These are phyloP conservation scores for Gila robusta DNA, from an alignment of 2,797 vertebrate species.

Conservation along the genomic window DNA sequence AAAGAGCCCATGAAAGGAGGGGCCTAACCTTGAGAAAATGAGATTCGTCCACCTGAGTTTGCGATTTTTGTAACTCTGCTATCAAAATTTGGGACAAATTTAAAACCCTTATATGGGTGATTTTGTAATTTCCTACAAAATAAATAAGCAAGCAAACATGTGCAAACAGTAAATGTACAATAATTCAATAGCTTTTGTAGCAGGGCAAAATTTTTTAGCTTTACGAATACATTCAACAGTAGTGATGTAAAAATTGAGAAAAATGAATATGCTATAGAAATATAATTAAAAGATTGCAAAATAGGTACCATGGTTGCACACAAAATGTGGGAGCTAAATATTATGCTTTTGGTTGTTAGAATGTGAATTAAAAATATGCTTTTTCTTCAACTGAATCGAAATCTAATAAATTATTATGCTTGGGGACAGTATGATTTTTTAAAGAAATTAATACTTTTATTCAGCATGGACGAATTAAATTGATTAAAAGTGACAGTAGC, in stretches of 20 bases:
- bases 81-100: not conserved
- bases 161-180: not conserved
- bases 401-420: not conserved
- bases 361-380: not conserved
- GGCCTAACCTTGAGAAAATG: not conserved
- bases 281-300: not conserved
- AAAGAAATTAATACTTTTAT: not conserved
- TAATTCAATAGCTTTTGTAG: not conserved
- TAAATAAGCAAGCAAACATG: not conserved
- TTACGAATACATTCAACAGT: not conserved
- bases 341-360: not conserved
- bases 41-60: not conserved
- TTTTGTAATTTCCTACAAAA: not conserved
- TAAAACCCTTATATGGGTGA: not conserved
- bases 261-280: not conserved
- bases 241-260: not conserved
- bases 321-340: not conserved
- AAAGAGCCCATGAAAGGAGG: not conserved
- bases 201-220: not conserved
- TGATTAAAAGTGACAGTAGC: not conserved
- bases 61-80: not conserved
- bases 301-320: not conserved
- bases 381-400: not conserved
- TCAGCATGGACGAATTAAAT: not conserved
- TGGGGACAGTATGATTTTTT: not conserved